A percentile compares a stretch with the other conserved stretches of the same genome.
Conservation (phyloP, 2,888 invertebrate genomes). For the Sipha maydis region DNA sequence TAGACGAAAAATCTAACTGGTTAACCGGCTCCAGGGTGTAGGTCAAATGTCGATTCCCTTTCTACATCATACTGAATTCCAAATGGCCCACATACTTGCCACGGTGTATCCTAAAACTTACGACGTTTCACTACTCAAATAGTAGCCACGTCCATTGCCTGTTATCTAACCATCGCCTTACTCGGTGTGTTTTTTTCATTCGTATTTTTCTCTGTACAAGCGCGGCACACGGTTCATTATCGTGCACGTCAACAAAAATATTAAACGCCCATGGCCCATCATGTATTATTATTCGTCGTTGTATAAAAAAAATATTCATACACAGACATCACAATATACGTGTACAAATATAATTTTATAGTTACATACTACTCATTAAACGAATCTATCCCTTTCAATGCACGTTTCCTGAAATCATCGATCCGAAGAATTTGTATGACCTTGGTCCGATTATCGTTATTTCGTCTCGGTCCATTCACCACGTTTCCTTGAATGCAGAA, state of each 20-base stretch:
- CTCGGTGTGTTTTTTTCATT: neutral
- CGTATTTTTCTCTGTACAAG: neutral
- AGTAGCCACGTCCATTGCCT: conserved; percentile 38
- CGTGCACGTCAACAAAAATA: neutral
- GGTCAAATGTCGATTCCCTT: conserved; percentile 58
- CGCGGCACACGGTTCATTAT: conserved; percentile 5
- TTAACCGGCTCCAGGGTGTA: conserved; percentile 52
- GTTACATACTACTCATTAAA: neutral
- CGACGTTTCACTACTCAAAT: conserved; percentile 40
- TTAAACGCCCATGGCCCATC: neutral
- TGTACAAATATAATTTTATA: neutral
- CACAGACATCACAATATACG: neutral
- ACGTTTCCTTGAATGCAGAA: conserved; percentile 41
- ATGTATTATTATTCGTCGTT: conserved; percentile 18
- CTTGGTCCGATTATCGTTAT: conserved; percentile 35
- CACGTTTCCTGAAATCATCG: conserved; percentile 42
- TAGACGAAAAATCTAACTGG: conserved; percentile 42
- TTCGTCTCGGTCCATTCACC: conserved; percentile 52
- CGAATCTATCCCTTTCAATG: conserved; percentile 1
- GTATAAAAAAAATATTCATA: conserved; percentile 1
- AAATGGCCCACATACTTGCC: conserved; percentile 47
- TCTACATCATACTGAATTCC: conserved; percentile 17
- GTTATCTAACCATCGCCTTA: conserved; percentile 42
- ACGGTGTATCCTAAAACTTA: conserved; percentile 18
- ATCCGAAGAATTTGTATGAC: conserved; percentile 26